A percentile compares a stretch with the other conserved stretches of the same genome.
phyloP scores from a whole-genome alignment of 1,140 invertebrate genomes.

The Bicyclus anynana region DNA sequence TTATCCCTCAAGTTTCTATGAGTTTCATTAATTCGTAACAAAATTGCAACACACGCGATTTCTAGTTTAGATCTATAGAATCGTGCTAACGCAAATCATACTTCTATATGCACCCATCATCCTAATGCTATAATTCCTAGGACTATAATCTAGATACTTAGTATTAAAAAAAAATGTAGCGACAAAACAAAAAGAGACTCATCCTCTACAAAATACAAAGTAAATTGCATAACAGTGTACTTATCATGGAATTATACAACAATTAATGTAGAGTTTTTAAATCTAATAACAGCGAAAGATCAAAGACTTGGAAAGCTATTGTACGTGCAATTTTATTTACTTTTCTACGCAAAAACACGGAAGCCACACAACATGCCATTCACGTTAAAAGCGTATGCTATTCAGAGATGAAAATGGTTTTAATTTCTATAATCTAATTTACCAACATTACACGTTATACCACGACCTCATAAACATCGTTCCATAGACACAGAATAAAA shows the following conservation, averaged over 20 bases:
- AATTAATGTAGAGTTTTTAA: not conserved
- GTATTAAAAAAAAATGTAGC: not conserved
- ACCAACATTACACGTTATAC: not conserved
- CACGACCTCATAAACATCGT: too few species aligned
- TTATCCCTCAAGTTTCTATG: too few species aligned
- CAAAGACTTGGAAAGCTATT: not conserved
- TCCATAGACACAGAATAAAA: too few species aligned
- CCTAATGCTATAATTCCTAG: too few species aligned
- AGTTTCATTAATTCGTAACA: too few species aligned
- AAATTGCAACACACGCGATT: too few species aligned
- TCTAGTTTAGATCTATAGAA: too few species aligned
- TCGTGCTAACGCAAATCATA: too few species aligned
- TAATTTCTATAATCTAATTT: not conserved
- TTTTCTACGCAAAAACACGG: not conserved
- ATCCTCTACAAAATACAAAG: not conserved
- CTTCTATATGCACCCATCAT: too few species aligned
- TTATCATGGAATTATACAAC: not conserved
- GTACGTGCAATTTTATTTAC: not conserved
- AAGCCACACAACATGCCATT: not conserved
- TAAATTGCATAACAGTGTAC: not conserved
- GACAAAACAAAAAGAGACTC: not conserved
- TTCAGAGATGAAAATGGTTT: not conserved
- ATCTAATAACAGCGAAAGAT: not conserved
- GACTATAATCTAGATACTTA: not conserved
- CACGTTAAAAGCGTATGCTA: not conserved